phyloP scores from a whole-genome alignment of 2,797 vertebrate genomes.

The Borostomias antarcticus region DNA sequence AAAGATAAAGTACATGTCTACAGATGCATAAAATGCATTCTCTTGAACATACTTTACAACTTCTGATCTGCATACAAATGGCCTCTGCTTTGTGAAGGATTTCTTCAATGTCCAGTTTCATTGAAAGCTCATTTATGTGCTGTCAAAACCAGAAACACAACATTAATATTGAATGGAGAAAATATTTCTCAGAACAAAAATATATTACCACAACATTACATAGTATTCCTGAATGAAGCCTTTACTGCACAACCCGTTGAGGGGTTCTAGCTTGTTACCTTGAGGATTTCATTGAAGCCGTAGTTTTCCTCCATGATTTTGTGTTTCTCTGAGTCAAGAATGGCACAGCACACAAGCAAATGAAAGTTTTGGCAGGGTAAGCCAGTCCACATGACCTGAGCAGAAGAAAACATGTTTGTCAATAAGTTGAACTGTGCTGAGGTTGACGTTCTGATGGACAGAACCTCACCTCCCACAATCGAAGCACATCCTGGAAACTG shows the following conservation, averaged over 20 bases:
- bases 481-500: slow-evolving; percentile 91
- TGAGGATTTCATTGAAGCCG: slow-evolving; percentile 97
- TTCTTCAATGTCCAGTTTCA: slow-evolving; percentile 94
- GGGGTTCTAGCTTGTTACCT: slow-evolving; percentile 79
- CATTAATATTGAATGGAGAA: neutral
- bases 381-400: slow-evolving; percentile 94
- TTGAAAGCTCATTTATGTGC: slow-evolving; percentile 98
- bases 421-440: neutral
- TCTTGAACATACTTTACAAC: slow-evolving; percentile 84
- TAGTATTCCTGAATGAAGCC: no score
- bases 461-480: slow-evolving; percentile 94
- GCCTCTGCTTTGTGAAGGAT: slow-evolving; percentile 93
- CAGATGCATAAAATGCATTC: neutral
- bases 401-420: slow-evolving; percentile 17
- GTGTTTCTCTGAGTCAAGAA: slow-evolving; percentile 95
- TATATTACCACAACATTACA: no score
- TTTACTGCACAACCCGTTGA: no score
- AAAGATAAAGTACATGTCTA: no score
- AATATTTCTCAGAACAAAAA: neutral
- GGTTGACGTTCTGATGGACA: no score
- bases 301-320: slow-evolving; percentile 97
- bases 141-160: slow-evolving; percentile 52
- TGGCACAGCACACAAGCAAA: slow-evolving; percentile 94
- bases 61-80: slow-evolving; percentile 90
- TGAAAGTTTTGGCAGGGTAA: slow-evolving; percentile 97